Evolutionary conservation across 2,113 vertebrate species (phyloP).

Genomic region (Xiphorhynchus elegans): DNA sequence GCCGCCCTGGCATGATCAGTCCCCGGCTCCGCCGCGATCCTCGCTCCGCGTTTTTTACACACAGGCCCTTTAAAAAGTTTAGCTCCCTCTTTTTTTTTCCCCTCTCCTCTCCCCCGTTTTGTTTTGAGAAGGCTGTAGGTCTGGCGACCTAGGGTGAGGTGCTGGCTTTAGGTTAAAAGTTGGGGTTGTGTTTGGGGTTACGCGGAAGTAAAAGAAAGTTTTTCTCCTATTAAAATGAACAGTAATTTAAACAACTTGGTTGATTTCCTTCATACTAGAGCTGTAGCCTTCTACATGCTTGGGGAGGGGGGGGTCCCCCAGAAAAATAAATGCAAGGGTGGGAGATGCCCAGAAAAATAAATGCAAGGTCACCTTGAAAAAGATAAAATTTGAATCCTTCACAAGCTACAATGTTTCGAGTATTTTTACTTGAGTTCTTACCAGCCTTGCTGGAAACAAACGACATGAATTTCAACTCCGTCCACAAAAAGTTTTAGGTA

Average conservation of each 20-base stretch:
- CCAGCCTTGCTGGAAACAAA: background rate
- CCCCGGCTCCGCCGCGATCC: background rate
- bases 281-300: background rate
- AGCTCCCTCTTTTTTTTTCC: background rate
- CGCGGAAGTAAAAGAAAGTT: background rate
- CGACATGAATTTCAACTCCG: background rate
- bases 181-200: background rate
- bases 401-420: background rate
- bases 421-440: background rate
- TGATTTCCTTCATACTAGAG: too few species aligned
- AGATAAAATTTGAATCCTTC: background rate
- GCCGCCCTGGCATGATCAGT: slow-evolving; percentile 23
- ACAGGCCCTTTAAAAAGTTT: slow-evolving; percentile 13
- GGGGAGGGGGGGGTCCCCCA: fast-evolving
- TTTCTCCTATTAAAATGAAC: background rate
- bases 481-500: background rate
- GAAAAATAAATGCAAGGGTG: background rate
- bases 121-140: background rate
- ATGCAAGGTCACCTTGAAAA: background rate
- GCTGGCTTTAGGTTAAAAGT: background rate
- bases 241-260: background rate
- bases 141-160: background rate
- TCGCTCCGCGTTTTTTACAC: background rate
- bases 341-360: background rate
- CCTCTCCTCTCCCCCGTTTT: too few species aligned